Conservation (phyloP, 2,888 invertebrate genomes). For the Diaprepes abbreviatus region DNA sequence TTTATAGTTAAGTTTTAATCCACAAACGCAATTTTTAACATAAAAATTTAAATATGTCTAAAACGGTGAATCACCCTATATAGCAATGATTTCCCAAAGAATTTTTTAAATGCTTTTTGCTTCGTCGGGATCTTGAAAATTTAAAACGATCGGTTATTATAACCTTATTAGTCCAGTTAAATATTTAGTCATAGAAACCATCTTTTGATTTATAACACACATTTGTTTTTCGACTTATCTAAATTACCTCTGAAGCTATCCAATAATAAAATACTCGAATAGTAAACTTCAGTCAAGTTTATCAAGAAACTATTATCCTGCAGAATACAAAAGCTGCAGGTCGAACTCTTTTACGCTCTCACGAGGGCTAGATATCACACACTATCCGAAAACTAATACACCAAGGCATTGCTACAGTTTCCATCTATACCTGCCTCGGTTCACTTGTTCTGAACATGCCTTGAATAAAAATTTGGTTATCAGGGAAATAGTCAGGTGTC, state of each 20-base stretch:
- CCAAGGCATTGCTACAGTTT: constrained; percentile 41
- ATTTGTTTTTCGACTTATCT: neutral
- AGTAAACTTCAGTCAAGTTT: constrained; percentile 12
- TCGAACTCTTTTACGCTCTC: constrained; percentile 27
- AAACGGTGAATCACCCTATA: no score
- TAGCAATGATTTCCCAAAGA: no score
- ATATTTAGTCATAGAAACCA: no score
- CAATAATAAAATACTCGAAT: neutral
- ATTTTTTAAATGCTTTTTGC: no score
- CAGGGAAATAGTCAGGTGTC: constrained; percentile 2
- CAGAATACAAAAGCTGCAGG: constrained; percentile 31
- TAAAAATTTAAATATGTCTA: no score
- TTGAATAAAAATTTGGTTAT: constrained; percentile 23
- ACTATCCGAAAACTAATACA: constrained; percentile 39
- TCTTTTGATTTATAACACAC: no score
- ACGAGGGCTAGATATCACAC: constrained; percentile 34
- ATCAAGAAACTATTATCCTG: constrained; percentile 39
- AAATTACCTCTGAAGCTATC: neutral
- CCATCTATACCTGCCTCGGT: constrained; percentile 22
- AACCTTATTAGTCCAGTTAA: no score
- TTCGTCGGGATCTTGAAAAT: no score
- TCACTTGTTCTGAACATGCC: constrained; percentile 26
- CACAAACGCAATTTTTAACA: no score
- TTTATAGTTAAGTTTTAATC: no score
- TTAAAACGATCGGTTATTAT: no score